phyloP scores from a whole-genome alignment of 2,113 vertebrate genomes.

The Entosphenus tridentatus region DNA sequence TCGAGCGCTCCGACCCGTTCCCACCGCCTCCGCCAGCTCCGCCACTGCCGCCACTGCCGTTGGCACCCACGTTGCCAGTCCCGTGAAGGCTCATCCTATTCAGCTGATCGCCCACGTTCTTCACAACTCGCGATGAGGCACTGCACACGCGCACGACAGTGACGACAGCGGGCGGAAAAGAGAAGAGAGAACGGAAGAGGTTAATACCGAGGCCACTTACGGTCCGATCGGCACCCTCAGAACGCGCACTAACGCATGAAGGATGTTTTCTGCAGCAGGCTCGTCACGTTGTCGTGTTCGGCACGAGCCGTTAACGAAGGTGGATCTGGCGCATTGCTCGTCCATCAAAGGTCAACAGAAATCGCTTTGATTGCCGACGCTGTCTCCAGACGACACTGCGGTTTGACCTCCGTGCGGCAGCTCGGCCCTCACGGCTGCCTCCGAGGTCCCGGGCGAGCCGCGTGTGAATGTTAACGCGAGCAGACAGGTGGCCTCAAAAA shows the following conservation, averaged over 20 bases:
- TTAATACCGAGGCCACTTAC: too few species aligned
- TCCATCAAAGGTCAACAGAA: too few species aligned
- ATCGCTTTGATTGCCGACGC: too few species aligned
- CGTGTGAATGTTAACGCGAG: too few species aligned
- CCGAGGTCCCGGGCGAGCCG: too few species aligned
- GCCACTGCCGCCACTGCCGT: slow-evolving; percentile 11
- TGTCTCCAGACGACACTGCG: too few species aligned
- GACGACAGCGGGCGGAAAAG: background rate
- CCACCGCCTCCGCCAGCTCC: background rate
- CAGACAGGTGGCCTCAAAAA: too few species aligned
- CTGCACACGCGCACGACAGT: slow-evolving; percentile 15
- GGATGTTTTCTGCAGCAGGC: slow-evolving; percentile 12
- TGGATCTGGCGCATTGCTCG: too few species aligned
- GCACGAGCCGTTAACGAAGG: background rate
- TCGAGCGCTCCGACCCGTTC: slow-evolving; percentile 54
- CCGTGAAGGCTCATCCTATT: slow-evolving; percentile 79
- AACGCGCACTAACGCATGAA: slow-evolving; percentile 10
- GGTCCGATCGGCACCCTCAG: slow-evolving; percentile 6
- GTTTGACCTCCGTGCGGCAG: too few species aligned
- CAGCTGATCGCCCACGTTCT: slow-evolving; percentile 29
- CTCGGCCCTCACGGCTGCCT: too few species aligned
- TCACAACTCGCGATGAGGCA: slow-evolving; percentile 36
- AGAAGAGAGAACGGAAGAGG: background rate
- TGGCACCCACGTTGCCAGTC: slow-evolving; percentile 19
- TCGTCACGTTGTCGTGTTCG: slow-evolving; percentile 15